Conservation (phyloP, 2,888 invertebrate species). For the Frankliniella fusca region DNA sequence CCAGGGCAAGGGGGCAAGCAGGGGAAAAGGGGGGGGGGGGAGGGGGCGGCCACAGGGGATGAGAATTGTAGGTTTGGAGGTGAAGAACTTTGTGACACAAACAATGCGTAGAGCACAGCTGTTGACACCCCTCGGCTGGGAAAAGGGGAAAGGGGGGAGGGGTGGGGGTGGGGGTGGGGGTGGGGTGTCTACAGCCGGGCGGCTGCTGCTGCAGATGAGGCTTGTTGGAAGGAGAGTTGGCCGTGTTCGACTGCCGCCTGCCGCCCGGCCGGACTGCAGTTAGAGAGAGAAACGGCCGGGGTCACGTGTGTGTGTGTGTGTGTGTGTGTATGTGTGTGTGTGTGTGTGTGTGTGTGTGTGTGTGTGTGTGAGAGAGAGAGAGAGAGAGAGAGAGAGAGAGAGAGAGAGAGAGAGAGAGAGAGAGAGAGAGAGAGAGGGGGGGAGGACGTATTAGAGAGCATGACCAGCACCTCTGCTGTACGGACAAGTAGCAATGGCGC, state of each 20-base stretch:
- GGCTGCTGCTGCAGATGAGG: too few relatives aligned
- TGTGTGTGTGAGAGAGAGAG: neutral
- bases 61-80: slow-evolving; percentile 19
- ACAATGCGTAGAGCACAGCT: neutral
- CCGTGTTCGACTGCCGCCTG: neutral
- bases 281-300: too few relatives aligned
- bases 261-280: neutral
- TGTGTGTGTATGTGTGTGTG: neutral
- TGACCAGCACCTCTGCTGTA: too few relatives aligned
- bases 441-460: too few relatives aligned
- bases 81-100: slow-evolving; percentile 21
- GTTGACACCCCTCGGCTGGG: neutral
- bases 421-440: neutral
- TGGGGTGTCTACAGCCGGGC: too few relatives aligned
- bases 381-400: neutral
- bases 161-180: too few relatives aligned
- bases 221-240: too few relatives aligned
- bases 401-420: neutral
- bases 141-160: too few relatives aligned
- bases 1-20: neutral
- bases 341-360: neutral
- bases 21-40: neutral
- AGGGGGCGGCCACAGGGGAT: neutral
- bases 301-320: too few relatives aligned
- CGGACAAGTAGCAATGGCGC: too few relatives aligned